A percentile compares a stretch with the other conserved stretches of the same genome.
These are phyloP conservation scores for Erpobdella octoculata DNA, from an alignment of 2,888 invertebrate species.

Conservation along the genomic window DNA sequence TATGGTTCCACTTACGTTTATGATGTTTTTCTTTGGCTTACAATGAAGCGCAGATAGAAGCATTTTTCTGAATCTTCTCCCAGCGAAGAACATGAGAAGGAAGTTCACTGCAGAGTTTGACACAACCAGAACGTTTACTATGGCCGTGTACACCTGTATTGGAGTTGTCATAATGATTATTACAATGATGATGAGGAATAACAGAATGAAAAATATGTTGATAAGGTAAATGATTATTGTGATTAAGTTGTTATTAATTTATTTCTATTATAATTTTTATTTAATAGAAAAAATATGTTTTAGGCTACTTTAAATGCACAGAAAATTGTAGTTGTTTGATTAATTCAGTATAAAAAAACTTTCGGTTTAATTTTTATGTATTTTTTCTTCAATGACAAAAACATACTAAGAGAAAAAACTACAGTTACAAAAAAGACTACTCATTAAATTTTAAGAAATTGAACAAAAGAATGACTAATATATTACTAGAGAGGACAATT, in stretches of 20 bases:
- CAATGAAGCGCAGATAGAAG: constrained; percentile 29
- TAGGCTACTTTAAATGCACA: background rate
- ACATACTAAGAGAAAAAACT: no score
- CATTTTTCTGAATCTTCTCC: constrained; percentile 46
- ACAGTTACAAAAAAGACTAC: no score
- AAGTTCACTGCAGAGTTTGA: constrained; percentile 49
- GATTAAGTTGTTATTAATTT: background rate
- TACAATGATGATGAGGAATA: no score
- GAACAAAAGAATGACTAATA: no score
- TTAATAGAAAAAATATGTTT: background rate
- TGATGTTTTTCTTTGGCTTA: background rate
- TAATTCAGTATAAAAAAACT: background rate
- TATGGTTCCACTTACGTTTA: constrained; percentile 7
- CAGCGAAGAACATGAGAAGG: constrained; percentile 49
- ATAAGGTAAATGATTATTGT: no score
- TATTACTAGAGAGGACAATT: no score
- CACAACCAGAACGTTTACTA: constrained; percentile 41
- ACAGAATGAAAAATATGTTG: no score
- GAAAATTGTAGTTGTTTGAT: background rate
- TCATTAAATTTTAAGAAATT: no score
- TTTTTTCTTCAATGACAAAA: no score
- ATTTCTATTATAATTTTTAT: background rate
- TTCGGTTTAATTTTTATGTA: no score
- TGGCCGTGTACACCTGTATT: constrained; percentile 38
- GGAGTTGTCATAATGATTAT: no score